Conservation (phyloP, 1,140 invertebrate species). For the Euwallacea fornicatus region DNA sequence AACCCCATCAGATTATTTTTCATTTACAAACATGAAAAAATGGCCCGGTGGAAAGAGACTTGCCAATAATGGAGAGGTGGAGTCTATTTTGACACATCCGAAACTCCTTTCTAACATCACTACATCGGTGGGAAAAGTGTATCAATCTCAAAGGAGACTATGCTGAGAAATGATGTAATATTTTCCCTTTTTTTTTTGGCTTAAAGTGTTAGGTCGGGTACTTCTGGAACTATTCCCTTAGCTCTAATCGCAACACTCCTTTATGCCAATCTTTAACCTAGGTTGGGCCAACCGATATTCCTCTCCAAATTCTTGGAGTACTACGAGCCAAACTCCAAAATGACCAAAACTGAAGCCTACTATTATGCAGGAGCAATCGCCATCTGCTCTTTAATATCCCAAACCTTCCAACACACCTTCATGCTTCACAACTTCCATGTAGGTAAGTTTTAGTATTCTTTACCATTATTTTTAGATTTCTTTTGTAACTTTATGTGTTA, state of each 20-base stretch:
- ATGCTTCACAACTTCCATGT: constrained; percentile 70
- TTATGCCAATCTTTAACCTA: neutral
- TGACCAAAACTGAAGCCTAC: constrained; percentile 60
- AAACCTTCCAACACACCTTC: constrained; percentile 74
- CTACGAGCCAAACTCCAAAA: constrained; percentile 32
- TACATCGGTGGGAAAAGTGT: too few relatives aligned
- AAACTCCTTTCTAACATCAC: too few relatives aligned
- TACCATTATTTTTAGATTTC: neutral
- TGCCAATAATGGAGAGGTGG: too few relatives aligned
- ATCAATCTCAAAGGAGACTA: too few relatives aligned
- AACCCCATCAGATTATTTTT: too few relatives aligned
- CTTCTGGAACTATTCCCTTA: too few relatives aligned
- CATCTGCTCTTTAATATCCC: constrained; percentile 62
- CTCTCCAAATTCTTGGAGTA: constrained; percentile 38
- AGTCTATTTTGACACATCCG: too few relatives aligned
- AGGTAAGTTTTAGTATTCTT: constrained; percentile 19
- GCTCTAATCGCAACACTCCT: neutral
- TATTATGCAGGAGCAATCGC: constrained; percentile 71
- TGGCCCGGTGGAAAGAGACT: too few relatives aligned
- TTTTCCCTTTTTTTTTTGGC: too few relatives aligned
- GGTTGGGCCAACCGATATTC: constrained; percentile 55
- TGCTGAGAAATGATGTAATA: too few relatives aligned
- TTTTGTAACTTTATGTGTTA: constrained; percentile 47
- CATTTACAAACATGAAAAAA: too few relatives aligned
- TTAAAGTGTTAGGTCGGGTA: too few relatives aligned